Base-by-base conservation (phyloP, 2,797 vertebrate genomes). In the Liparis tanakae region DNA sequence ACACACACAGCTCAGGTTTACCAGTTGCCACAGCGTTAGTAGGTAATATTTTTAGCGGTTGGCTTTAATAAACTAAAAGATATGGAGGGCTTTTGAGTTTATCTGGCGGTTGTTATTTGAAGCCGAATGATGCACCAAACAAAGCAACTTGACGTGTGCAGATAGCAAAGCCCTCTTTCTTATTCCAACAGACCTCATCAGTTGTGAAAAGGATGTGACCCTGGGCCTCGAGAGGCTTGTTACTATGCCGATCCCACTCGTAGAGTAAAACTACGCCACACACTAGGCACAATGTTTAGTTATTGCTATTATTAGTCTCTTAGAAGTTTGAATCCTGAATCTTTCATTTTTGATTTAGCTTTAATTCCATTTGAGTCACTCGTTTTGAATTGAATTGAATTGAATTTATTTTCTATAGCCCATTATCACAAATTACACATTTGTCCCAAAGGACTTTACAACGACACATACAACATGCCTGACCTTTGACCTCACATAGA, bases 241-340 rank as follows among this genome's bases (percentile, higher is more conserved):
- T 80, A 69, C 78, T 33, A 65, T 65, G 78, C 80, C 67, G 62
- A 73, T 53, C 62, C 72, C 46, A 12, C 43, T 64, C 13, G 25
- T 12, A 41, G 30, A 43, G 50, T 67, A 10, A 30, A 36, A 13
- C 5, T 10, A 25, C 14, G 20, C 36, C 34, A 46, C 54, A 15
- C 0, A 8, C 4, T 2, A 0, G 54, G 43, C 41, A 46, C 15
- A n/a, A 20, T 15, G 8, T 13, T 10, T 3, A 51, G 14, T 12
- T 54, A 30, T 54, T 10, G 10, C 5, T n/a, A 5, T 53, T 22
- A 59, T 36, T 30, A 41, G 34, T 61, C 10, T 61, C n/a, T 25
- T 54, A 3, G 66, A 48, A 15, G 6, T 70, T 39, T 44, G 2
- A 55, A 61, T 36, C 20, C 17, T 34, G n/a, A 37, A 15, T 54